These are phyloP conservation scores for Styela clava DNA, from an alignment of 23 tunicate genomes.

Conservation along the genomic window DNA sequence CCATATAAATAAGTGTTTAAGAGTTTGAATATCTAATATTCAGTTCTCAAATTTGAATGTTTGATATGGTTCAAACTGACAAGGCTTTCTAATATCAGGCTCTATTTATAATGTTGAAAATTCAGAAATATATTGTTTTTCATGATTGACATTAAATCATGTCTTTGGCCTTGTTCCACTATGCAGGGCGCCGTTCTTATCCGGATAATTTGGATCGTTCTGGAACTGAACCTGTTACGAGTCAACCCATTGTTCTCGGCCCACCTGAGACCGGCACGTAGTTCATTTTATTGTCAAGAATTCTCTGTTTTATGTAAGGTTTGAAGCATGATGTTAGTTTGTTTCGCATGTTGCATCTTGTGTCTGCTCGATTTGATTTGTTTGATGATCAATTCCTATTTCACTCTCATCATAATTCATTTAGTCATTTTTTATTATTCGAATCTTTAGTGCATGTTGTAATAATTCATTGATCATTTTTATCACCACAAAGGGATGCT, in stretches of 20 bases:
- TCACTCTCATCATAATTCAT: background rate
- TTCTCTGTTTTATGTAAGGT: constrained; percentile 32
- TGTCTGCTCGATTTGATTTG: background rate
- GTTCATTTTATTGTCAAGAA: constrained; percentile 11
- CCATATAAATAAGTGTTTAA: too few relatives aligned
- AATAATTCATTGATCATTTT: too few relatives aligned
- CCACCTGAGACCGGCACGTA: constrained; percentile 2
- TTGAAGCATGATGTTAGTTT: constrained; percentile 3
- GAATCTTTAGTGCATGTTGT: too few relatives aligned
- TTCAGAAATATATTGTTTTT: too few relatives aligned
- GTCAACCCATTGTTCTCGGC: constrained; percentile 39
- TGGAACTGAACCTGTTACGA: constrained; percentile 1
- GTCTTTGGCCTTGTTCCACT: constrained; percentile 11
- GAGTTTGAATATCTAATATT: too few relatives aligned
- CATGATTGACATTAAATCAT: constrained; percentile 3
- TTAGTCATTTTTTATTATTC: too few relatives aligned
- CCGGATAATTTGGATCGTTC: constrained; percentile 11
- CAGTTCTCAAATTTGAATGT: too few relatives aligned
- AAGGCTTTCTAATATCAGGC: too few relatives aligned
- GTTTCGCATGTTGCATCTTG: background rate
- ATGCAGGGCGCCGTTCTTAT: constrained; percentile 3
- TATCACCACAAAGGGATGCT: too few relatives aligned
- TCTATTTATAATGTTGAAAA: too few relatives aligned
- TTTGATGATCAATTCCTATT: background rate
- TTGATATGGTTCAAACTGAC: too few relatives aligned